Percentiles rank a stretch among this genome's conserved stretches.
These are phyloP conservation scores for Odontothrips loti DNA, from an alignment of 2,888 invertebrate genomes.

Conservation along the genomic window DNA sequence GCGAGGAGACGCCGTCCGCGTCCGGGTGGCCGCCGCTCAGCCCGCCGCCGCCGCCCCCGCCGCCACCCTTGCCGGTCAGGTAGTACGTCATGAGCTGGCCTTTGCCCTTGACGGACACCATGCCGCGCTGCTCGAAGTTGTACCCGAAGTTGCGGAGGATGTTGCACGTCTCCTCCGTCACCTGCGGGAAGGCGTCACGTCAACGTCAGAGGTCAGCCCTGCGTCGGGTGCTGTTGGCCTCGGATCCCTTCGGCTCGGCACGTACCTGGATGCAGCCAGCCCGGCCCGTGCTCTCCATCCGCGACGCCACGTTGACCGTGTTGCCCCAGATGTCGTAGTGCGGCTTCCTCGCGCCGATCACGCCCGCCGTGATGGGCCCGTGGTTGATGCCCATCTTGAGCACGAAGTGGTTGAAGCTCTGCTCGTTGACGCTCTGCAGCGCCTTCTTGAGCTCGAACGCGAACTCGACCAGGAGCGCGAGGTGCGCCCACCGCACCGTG, in stretches of 20 bases:
- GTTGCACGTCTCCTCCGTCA: constrained; percentile 89
- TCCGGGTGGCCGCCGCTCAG: constrained; percentile 33
- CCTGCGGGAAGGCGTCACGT: constrained; percentile 53
- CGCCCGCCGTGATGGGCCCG: constrained; percentile 92
- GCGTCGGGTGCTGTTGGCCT: background rate
- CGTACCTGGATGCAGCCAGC: constrained; percentile 87
- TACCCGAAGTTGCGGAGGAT: constrained; percentile 87
- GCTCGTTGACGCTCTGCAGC: constrained; percentile 87
- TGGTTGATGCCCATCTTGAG: constrained; percentile 90
- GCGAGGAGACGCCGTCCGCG: constrained; percentile 33
- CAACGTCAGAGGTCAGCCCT: background rate
- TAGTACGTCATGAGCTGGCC: constrained; percentile 95
- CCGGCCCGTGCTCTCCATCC: constrained; percentile 98
- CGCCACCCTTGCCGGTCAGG: constrained; percentile 55
- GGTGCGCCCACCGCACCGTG: constrained; percentile 74
- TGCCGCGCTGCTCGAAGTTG: constrained; percentile 87
- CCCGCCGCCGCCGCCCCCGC: constrained; percentile 22
- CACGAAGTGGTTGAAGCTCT: constrained; percentile 92
- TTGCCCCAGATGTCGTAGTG: constrained; percentile 98
- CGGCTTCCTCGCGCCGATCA: constrained; percentile 90
- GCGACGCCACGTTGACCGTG: constrained; percentile 92
- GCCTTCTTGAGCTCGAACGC: constrained; percentile 85
- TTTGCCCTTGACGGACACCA: constrained; percentile 95
- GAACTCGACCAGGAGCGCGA: constrained; percentile 81
- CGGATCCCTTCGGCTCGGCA: background rate